Evolutionary conservation across 2,113 vertebrate species (phyloP), one percentile per base, ranked within the genome.

Genomic region (Acanthochromis polyacanthus): DNA sequence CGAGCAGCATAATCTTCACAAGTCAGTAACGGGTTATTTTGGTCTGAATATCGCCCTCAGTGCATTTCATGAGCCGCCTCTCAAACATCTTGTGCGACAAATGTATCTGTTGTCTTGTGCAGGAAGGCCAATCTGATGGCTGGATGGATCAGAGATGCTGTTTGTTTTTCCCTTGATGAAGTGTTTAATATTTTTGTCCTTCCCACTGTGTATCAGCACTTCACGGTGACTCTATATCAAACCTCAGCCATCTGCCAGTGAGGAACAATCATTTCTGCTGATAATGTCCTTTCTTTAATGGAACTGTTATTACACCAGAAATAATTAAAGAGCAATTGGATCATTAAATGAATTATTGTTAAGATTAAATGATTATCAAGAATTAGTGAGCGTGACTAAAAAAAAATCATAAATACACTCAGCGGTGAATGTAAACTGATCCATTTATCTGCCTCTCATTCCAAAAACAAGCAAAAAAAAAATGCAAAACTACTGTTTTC

Each of bases 131-230:
- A 52, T 75, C 53, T 63, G 77, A 61, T n/a, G 79, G 72, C 82
- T n/a, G 4, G 16, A 60, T 76, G 82, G 80, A 71, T 85, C 75
- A 69, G 71, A 55, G 71, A 79, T 51, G 43, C 32, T 45, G 40
- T 82, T 78, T 74, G 75, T 63, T 71, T 70, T 59, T 70, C 73
- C 71, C 70, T 36, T 71, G 75, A 66, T 89, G 67, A 64, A 65
- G 70, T 56, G 63, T 56, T 56, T 86, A 83, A 84, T 83, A 83
- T 81, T 81, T 68, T 25, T 2, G 0, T 75, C 38, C 53, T 79
- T 75, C 79, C 80, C n/a, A 32, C 66, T 70, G 82, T 17, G 57
- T 68, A 76, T 85, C 83, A 82, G 63, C 64, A 12, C 77, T 79
- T 59, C 73, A 84, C 63, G 78, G 61, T 10, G 73, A 71, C 79